These are phyloP conservation scores for Bombus consobrinus DNA, from an alignment of 1,140 invertebrate genomes.

Conservation along the genomic window DNA sequence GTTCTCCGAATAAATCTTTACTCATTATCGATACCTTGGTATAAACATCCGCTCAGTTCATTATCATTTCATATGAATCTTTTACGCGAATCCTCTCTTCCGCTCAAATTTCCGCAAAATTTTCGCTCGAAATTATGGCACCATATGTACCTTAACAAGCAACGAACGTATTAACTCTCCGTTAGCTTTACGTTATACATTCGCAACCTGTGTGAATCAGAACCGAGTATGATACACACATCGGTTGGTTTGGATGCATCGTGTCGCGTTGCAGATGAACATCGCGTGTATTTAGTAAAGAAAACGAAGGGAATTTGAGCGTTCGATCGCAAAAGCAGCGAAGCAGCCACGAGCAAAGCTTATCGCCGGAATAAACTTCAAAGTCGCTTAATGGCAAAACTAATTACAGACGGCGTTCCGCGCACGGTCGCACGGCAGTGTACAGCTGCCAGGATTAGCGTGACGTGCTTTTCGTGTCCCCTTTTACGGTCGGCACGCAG, in stretches of 20 bases:
- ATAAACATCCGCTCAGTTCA: no score
- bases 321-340: slow-evolving; percentile 14
- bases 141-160: neutral
- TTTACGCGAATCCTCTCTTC: neutral
- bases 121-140: neutral
- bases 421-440: slow-evolving; percentile 44
- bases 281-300: slow-evolving; percentile 32
- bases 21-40: neutral
- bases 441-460: slow-evolving; percentile 69
- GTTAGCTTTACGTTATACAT: neutral
- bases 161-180: neutral
- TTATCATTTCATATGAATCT: neutral
- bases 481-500: slow-evolving; percentile 48
- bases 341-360: slow-evolving; percentile 42
- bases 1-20: neutral
- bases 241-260: neutral
- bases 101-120: neutral
- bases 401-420: slow-evolving; percentile 74
- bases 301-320: slow-evolving; percentile 28
- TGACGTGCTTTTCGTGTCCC: slow-evolving; percentile 65
- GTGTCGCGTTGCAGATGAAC: neutral
- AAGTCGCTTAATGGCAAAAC: slow-evolving; percentile 75
- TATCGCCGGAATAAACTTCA: slow-evolving; percentile 72
- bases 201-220: neutral
- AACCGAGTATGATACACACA: neutral